Evolutionary conservation across 2,113 vertebrate genomes (phyloP).

Genomic region (Genyomyrus donnyi): DNA sequence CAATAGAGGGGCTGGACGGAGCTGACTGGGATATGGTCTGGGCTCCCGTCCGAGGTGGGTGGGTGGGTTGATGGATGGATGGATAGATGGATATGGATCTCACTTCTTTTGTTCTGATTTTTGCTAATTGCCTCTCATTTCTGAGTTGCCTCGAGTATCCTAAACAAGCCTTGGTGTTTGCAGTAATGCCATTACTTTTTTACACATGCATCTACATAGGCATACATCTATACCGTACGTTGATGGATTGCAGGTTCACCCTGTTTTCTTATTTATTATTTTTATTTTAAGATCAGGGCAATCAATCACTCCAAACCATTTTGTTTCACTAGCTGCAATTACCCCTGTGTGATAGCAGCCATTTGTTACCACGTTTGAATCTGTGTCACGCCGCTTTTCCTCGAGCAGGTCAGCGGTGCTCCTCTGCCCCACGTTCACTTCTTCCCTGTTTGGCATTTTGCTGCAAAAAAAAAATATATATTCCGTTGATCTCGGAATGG

Average conservation of each 20-base stretch:
- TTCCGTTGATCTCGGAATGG: not conserved
- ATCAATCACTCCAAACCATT: constrained; percentile 54
- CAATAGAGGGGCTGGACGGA: not conserved
- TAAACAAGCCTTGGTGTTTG: not conserved
- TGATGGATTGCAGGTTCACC: constrained; percentile 25
- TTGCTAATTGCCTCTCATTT: not conserved
- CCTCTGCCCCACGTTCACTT: not conserved
- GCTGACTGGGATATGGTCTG: not conserved
- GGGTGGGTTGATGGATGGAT: not conserved
- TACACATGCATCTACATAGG: not conserved
- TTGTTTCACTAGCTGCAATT: constrained; percentile 37
- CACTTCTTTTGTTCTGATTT: not conserved
- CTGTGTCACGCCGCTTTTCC: not conserved
- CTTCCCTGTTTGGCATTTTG: not conserved
- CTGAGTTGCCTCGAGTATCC: not conserved
- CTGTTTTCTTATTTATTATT: constrained; percentile 41
- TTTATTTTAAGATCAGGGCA: constrained; percentile 40
- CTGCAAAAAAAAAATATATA: not conserved
- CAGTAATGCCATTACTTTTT: not conserved
- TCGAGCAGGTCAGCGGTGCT: not conserved
- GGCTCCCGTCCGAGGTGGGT: not conserved
- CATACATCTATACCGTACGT: not conserved
- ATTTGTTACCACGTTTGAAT: constrained; percentile 18
- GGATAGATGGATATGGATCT: not conserved
- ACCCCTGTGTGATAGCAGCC: constrained; percentile 1